Base-by-base conservation (phyloP, 1,140 invertebrate species). In the Trachymyrmex septentrionalis region DNA sequence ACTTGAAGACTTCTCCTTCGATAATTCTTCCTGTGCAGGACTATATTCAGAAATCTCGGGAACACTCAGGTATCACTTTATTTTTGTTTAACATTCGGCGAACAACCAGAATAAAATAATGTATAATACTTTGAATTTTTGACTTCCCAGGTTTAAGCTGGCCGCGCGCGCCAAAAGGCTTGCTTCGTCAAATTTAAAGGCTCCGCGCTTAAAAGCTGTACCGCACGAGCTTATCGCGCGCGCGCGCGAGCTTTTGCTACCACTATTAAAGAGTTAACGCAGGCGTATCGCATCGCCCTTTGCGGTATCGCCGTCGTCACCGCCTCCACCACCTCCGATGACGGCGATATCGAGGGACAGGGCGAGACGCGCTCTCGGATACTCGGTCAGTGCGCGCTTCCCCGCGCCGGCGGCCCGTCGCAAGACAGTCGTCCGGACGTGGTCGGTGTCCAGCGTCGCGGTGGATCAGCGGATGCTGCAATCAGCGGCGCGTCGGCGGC, bases 321-420 rank as follows among this genome's bases (percentile, higher is more conserved):
- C 44, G 14, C 38, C 14, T 44, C 38, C 38, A 34, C 72, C 30
- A 10, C 21, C 50, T 48, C 9, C 64, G 21, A 57, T 38, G 78
- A 44, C 48, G 38, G 48, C 34, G 24, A 50, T 24, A 66, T 0
- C 0, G 44, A 48, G 61, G 59, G 53, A 44, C 64, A 53, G 34
- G 53, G 34, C 21, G 30, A 71, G 50, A 57, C 63, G 27, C 48
- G 77, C 48, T 34, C 44, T 67, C 27, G 27, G 63, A 69, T 81
- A 81, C 10, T 81, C 48, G 63, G 30, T 67, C 57, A 78, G 75
- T 78, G 59, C 21, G 78, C 78, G 78, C 34, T 71, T 81, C 53
- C 30, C 67, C 50, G 78, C 78, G 63, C 64, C 16, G 66, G 50
- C 50, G 64, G 34, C 10, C 30, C 63, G 50, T 34, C 48, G 64